These are phyloP conservation scores for Glaucidium brasilianum DNA, from an alignment of 2,113 vertebrate species.

Conservation along the genomic window DNA sequence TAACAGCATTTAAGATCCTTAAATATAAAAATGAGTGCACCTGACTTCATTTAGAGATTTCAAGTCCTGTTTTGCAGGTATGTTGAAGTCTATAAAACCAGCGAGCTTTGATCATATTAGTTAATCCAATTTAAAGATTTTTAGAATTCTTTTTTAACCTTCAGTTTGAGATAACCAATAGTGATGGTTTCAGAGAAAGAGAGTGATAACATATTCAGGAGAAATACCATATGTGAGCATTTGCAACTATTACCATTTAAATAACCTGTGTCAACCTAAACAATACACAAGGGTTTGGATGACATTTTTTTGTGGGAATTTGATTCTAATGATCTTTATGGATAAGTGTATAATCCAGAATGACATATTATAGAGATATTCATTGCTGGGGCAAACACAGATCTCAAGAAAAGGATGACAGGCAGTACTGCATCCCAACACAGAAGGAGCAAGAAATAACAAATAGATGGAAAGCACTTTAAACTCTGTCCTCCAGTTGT, in stretches of 20 bases:
- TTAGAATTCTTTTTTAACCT: not conserved
- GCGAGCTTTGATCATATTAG: not conserved
- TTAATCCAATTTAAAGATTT: not conserved
- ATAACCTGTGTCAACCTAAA: conserved; percentile 41
- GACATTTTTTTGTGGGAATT: conserved; percentile 19
- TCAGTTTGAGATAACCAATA: not conserved
- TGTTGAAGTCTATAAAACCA: not conserved
- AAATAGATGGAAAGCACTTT: not conserved
- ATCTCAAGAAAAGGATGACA: not conserved
- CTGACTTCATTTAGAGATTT: not conserved
- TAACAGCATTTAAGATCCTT: not conserved
- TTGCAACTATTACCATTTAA: conserved; percentile 62
- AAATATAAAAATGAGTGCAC: not conserved
- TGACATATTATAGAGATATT: not conserved
- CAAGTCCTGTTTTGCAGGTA: not conserved
- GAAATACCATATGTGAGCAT: not conserved
- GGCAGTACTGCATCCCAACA: not conserved
- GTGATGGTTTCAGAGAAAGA: not conserved
- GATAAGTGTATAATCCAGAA: not conserved
- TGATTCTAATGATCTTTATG: not conserved
- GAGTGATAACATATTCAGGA: not conserved
- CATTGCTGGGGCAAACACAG: not conserved
- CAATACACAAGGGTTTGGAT: conserved; percentile 9
- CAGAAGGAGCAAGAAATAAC: not conserved
- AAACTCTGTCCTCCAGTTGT: not conserved